Evolutionary conservation across 2,113 vertebrate species (phyloP), one percentile per base, ranked within the genome.

Genomic region (Pseudorectes ferrugineus): DNA sequence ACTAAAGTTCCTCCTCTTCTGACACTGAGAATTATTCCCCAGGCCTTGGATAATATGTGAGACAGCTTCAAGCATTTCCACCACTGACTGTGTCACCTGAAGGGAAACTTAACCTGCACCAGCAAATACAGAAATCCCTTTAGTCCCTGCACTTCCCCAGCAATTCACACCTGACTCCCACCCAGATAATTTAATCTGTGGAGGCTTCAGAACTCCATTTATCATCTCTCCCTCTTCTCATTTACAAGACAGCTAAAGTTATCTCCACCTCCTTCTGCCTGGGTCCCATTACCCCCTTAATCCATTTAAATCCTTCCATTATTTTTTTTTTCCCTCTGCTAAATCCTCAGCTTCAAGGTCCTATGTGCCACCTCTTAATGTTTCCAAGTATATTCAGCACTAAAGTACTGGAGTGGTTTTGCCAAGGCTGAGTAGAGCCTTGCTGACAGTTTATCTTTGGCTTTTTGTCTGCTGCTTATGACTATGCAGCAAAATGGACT

Each of bases 121-220:
- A 92, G 58, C 62, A 92, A 93, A 93, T 9, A 62, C 38, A 92
- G 62, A 94, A 93, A 92, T 66, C 67, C 75, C 54, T 61, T 89
- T 76, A 89, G 85, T 52, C 62, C 74, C 51, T 77, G 63, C 35
- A 15, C 71, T 85, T 93, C 29, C 17, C 67, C 38, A 46, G 54
- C 81, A 95, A 90, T 94, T 95, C 94, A 92, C 90, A 94, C 88
- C 88, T 96, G 76, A 63, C 67, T 94, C 85, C 52, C 43, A 88
- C 67, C 31, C 63, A 48, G 75, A 67, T 85, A 93, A 88, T 55
- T 95, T 88, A 85, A 96, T 88, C 93, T 92, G 59, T 76, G 63
- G 71, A 70, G 62, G 81, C 54, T 93, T 95, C 71, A 70, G 45
- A 62, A 55, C 66, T 87, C 70, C 28, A 52, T 87, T 82, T 92